A percentile compares a stretch with the other conserved stretches of the same genome.
phyloP scores from a whole-genome alignment of 1,140 invertebrate species.

The Drosophila bipectinata region DNA sequence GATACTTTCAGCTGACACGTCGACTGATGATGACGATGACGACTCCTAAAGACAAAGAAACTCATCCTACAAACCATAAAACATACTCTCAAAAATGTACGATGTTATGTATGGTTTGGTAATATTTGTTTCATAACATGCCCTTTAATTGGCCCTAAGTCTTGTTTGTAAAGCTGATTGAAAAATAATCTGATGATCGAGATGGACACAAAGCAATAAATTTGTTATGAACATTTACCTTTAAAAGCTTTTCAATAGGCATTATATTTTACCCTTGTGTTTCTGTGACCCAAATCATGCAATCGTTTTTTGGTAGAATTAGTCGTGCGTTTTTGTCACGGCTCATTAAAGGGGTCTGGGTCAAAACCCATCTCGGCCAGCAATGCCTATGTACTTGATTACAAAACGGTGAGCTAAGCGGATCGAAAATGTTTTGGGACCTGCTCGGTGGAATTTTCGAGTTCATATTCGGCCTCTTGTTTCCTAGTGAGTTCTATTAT shows the following conservation, averaged over 20 bases:
- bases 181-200: conserved; percentile 21
- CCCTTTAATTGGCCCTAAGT: neutral
- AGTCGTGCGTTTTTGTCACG: conserved; percentile 49
- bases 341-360: conserved; percentile 62
- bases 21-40: conserved; percentile 37
- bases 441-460: conserved; percentile 67
- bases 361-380: conserved; percentile 14
- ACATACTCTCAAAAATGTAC: neutral
- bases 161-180: conserved; percentile 26
- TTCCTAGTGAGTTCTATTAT: conserved; percentile 66
- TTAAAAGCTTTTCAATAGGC: conserved; percentile 54
- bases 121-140: neutral
- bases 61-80: conserved; percentile 8
- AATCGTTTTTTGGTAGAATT: conserved; percentile 28
- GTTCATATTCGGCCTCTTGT: conserved; percentile 66
- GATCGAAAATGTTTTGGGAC: conserved; percentile 76
- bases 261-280: neutral
- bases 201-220: conserved; percentile 50
- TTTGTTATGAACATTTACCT: conserved; percentile 52
- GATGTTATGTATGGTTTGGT: neutral
- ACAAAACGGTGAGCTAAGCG: conserved; percentile 59
- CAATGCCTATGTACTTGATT: conserved; percentile 40
- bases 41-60: conserved; percentile 16
- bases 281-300: conserved; percentile 53
- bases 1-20: conserved; percentile 26